These are phyloP conservation scores for Oopsacas minuta DNA, from an alignment of 37 sponge, comb jelly and placozoan genomes.

Conservation along the genomic window DNA sequence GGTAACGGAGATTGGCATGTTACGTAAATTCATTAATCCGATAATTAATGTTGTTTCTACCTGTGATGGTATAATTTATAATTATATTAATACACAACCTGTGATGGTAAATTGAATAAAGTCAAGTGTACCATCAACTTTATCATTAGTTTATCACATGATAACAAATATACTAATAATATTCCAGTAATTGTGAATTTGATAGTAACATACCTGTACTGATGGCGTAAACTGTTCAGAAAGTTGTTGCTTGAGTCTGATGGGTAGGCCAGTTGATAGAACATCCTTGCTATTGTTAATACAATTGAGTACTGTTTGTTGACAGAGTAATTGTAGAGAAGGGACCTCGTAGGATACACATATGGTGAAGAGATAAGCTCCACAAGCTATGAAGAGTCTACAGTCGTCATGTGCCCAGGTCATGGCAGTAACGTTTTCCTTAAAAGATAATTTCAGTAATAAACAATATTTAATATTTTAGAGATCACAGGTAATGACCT, in stretches of 20 bases:
- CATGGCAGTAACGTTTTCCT: slow-evolving; percentile 70
- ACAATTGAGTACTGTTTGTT: slow-evolving; percentile 23
- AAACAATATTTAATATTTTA: no score
- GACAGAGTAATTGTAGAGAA: slow-evolving; percentile 49
- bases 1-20: background rate
- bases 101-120: no score
- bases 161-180: background rate
- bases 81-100: no score
- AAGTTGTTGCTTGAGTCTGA: slow-evolving; percentile 40
- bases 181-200: background rate
- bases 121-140: no score
- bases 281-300: slow-evolving; percentile 30
- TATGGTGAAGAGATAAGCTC: slow-evolving; percentile 47
- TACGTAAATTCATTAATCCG: background rate
- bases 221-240: slow-evolving; percentile 35
- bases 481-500: no score
- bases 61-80: no score
- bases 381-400: slow-evolving; percentile 65
- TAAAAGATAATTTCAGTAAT: background rate
- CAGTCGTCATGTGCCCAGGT: slow-evolving; percentile 62
- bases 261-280: slow-evolving; percentile 42
- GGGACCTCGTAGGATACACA: slow-evolving; percentile 41
- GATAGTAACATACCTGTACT: slow-evolving; percentile 45
- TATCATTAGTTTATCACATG: no score
- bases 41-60: no score